phyloP scores from a whole-genome alignment of 2,797 vertebrate genomes.

The Numenius phaeopus region DNA sequence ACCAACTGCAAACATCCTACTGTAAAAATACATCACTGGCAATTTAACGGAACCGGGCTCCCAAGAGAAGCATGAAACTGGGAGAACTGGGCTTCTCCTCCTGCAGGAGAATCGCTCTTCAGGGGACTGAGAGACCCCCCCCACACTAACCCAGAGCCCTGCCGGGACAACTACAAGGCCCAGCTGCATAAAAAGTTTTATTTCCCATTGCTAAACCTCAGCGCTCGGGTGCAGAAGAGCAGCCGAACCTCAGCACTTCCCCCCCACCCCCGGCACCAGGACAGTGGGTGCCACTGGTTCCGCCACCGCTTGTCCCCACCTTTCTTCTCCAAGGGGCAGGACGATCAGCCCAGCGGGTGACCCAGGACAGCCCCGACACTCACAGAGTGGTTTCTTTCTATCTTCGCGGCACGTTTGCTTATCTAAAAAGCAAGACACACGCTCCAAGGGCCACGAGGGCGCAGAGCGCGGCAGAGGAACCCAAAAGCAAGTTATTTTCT shows the following conservation, averaged over 20 bases:
- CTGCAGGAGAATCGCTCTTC: not conserved
- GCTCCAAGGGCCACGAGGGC: not conserved
- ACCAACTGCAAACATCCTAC: not conserved
- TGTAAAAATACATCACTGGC: not conserved
- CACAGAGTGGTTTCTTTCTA: not conserved
- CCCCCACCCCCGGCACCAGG: not conserved
- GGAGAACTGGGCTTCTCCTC: not conserved
- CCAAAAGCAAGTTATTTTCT: not conserved
- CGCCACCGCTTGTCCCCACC: not conserved
- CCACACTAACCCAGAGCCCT: fast-evolving
- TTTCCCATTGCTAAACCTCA: not conserved
- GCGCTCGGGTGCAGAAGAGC: fast-evolving
- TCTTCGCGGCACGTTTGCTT: slow-evolving; percentile 15
- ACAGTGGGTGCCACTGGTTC: not conserved
- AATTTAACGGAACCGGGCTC: not conserved
- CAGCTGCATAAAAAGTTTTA: not conserved
- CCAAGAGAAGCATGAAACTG: not conserved
- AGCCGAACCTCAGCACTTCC: not conserved
- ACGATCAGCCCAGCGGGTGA: not conserved
- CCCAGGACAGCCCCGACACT: not conserved
- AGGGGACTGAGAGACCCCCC: not conserved
- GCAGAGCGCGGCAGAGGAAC: not conserved
- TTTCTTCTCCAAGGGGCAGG: not conserved
- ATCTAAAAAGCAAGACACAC: slow-evolving; percentile 37
- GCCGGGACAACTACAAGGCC: too few relatives aligned